Base-by-base conservation (phyloP, 2,113 vertebrate species). In the Tachycineta bicolor region DNA sequence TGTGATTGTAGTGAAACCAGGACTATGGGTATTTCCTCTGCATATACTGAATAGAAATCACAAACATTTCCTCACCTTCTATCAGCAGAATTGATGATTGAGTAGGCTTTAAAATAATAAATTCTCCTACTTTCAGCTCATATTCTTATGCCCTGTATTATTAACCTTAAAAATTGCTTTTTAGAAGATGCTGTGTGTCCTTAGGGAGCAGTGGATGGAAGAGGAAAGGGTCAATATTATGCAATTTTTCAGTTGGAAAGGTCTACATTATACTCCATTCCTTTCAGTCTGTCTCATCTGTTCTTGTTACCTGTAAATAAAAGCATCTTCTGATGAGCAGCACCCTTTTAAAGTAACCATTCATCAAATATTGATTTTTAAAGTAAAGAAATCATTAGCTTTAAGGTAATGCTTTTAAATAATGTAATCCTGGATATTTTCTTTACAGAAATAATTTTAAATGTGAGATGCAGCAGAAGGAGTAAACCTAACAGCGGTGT, bases 371-470 rank as follows among this genome's bases (percentile, higher is more conserved):
- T 47, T 26, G 28, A 8, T 8, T 81, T 49, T 25, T 49, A 31
- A 28, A 28, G 5, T 94, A 97, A 58, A 62, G 96, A 96, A 98
- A 91, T 97, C 96, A 98, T 73, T 92, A 95, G 67, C 83, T 95
- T 84, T 62, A 87, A 90, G 74, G 58, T 73, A 73, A 43, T 55
- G 49, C 52, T 88, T 94, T 96, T 96, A 93, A 97, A 94, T 96
- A 97, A 95, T 97, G 95, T 97, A 98, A 97, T 97, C 96, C 81
- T 96, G 97, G 98, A 98, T 97, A 98, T 97, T 95, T 94, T 98
- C 95, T 83, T 83, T 59, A 70, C 81, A 65, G 76, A 97, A 97
- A 95, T 95, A 97, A 97, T 98, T 98, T 98, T 97, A 97, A 98
- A 98, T 92, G 82, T 97, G 97, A 87, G 52, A 56, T 78, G 64